Percentiles rank a stretch among this genome's conserved stretches.
Evolutionary conservation across 2,113 vertebrate genomes (phyloP).

Genomic region (Cranoglanis bouderius): DNA sequence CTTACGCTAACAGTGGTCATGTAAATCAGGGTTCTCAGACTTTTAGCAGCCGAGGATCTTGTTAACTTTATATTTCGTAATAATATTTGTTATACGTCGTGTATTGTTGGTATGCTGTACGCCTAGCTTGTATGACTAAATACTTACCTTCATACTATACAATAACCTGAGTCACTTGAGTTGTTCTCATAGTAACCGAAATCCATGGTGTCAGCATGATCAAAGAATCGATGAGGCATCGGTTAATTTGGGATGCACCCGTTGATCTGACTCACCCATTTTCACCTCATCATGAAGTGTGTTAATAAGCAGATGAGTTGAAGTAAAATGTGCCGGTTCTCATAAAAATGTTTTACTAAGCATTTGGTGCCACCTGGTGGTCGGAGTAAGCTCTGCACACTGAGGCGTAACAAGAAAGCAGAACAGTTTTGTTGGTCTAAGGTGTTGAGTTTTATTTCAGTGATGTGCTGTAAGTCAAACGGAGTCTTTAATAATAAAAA

Average conservation of each 20-base stretch:
- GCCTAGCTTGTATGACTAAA: background rate
- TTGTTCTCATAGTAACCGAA: background rate
- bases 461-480: background rate
- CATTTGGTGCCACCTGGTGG: background rate
- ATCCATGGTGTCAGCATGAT: background rate
- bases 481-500: background rate
- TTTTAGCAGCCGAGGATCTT: background rate
- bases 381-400: background rate
- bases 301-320: background rate
- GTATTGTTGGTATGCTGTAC: background rate
- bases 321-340: background rate
- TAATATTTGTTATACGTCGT: background rate
- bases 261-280: background rate
- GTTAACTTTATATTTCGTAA: background rate
- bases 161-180: background rate
- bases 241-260: background rate
- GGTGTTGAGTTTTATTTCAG: constrained; percentile 13
- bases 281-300: background rate
- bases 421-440: background rate
- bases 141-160: background rate
- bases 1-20: background rate
- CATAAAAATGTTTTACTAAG: background rate
- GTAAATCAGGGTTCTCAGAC: background rate
- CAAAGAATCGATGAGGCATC: background rate
- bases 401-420: background rate